A percentile compares a stretch with the other conserved stretches of the same genome.
Evolutionary conservation across 2,113 vertebrate genomes (phyloP).

Genomic region (Pygoscelis antarcticus): DNA sequence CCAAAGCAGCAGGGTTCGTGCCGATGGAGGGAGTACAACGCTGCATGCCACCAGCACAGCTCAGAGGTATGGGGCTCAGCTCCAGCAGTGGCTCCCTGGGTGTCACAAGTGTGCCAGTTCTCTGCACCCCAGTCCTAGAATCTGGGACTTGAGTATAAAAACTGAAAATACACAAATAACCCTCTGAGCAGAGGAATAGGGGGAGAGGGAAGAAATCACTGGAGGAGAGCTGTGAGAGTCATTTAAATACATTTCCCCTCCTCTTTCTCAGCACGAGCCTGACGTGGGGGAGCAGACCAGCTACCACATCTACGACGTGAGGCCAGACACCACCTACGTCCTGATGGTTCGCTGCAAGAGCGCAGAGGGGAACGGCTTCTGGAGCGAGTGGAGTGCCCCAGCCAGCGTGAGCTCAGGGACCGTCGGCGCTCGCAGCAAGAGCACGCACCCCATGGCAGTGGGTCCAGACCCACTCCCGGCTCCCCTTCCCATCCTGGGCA

Average conservation of each 20-base stretch:
- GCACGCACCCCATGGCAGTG: fast-evolving
- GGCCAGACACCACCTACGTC: background rate
- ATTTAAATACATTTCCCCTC: background rate
- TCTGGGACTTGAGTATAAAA: background rate
- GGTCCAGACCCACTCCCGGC: fast-evolving
- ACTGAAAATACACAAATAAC: background rate
- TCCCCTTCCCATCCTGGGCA: background rate
- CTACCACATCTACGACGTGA: fast-evolving
- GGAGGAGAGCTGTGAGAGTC: background rate
- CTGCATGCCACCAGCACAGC: background rate
- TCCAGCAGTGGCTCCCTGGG: background rate
- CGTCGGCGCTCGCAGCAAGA: fast-evolving
- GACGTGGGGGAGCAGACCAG: background rate
- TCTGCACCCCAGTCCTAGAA: background rate
- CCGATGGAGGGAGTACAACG: background rate
- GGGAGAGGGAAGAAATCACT: background rate
- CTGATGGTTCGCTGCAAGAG: background rate
- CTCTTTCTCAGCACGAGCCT: background rate
- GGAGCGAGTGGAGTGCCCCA: background rate
- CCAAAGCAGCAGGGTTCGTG: background rate
- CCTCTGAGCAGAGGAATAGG: background rate
- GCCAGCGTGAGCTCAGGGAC: background rate
- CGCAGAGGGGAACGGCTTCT: background rate
- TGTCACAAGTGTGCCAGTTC: background rate
- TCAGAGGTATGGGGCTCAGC: background rate